Base-by-base conservation (phyloP, 2,888 invertebrate genomes). In the Abrostola triplasia region DNA sequence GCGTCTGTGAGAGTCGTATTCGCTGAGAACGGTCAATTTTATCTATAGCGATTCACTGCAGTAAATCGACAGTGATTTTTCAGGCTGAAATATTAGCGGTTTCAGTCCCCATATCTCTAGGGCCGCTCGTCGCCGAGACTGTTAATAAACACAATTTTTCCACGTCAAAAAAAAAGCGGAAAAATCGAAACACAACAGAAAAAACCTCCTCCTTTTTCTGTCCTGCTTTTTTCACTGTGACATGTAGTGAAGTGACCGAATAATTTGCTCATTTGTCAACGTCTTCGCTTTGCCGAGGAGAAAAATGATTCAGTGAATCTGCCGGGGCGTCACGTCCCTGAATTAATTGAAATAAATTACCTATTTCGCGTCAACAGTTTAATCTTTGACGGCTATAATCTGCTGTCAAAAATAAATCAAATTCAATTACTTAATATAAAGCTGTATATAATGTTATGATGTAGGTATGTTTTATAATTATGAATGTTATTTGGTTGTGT, bases 301-400 rank as follows among this genome's bases (percentile, higher is more conserved):
- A 92, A 92, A 92, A 93, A 93, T 92, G 92, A 93, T 92, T 91
- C 92, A 91, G 84, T 90, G 90, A 91, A 91, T 91, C 92, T 90
- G 92, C 90, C 90, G 82, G 78, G 84, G 87, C 85, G 87, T 88
- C 89, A 86, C 88, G 88, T 90, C 88, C 85, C 87, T 87, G 89
- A 90, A 91, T 91, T 92, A 92, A 92, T 93, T 92, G 92, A 92
- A 90, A 92, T 91, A 90, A 92, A 93, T 93, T 91, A 90, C 88
- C 82, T 77, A 76, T 81, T 84, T 74, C 80, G 78, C 86, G 86
- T 87, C 89, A 89, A 90, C 89, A 85, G 85, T 88, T 87, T 88
- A 86, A 89, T 89, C 86, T 87, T 71, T 70, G 81, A 72, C 73
- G 74, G 72, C 76, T 83, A 82, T 83, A 86, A 89, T 88, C 83